phyloP scores from a whole-genome alignment of 2,888 invertebrate species.

The Drosophila mimica region DNA sequence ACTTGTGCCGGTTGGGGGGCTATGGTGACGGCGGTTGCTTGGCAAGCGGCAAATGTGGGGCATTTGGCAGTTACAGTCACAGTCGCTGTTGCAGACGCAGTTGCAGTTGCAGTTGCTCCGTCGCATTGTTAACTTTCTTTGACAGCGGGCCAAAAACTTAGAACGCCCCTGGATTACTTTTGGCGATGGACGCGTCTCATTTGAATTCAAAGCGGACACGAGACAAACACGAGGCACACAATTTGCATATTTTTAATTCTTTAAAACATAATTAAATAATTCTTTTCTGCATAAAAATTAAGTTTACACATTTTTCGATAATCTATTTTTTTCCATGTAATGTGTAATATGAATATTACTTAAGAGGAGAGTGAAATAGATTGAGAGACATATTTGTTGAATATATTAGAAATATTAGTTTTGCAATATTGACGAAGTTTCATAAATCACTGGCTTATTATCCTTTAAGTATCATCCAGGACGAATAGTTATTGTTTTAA shows the following conservation, averaged over 20 bases:
- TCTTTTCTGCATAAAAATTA: neutral
- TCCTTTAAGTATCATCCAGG: too few relatives aligned
- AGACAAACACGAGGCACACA: neutral
- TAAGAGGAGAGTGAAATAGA: neutral
- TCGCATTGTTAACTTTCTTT: slow-evolving; percentile 79
- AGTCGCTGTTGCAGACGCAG: slow-evolving; percentile 31
- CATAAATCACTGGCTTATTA: neutral
- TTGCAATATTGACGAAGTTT: neutral
- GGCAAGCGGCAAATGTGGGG: slow-evolving; percentile 74
- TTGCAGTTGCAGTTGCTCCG: slow-evolving; percentile 44
- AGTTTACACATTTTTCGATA: neutral
- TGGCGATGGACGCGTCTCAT: slow-evolving; percentile 6
- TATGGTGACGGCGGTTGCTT: slow-evolving; percentile 56
- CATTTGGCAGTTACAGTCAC: slow-evolving; percentile 69
- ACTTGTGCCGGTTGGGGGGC: neutral
- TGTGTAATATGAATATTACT: neutral
- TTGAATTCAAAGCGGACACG: neutral
- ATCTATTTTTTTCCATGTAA: neutral
- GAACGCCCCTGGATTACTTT: slow-evolving; percentile 40
- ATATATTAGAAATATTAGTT: neutral
- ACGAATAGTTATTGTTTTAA: neutral
- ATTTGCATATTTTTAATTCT: neutral
- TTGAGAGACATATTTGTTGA: neutral
- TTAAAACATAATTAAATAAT: neutral
- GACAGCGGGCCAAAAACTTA: slow-evolving; percentile 70